Evolutionary conservation across 2,888 invertebrate species (phyloP).

Genomic region (Microctonus aethiopoides): DNA sequence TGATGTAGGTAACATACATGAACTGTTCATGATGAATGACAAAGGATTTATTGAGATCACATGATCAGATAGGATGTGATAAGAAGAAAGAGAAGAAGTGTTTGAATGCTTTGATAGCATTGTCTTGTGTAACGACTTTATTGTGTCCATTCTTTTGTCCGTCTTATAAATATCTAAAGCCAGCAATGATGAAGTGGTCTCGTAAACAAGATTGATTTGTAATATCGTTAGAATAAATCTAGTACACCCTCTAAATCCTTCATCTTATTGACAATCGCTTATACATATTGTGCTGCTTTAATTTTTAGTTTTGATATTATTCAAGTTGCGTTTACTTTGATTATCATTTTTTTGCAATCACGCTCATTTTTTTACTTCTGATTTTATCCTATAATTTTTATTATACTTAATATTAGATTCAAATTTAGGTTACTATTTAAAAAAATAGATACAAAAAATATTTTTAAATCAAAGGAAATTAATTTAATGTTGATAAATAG

Average conservation of each 20-base stretch:
- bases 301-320: neutral
- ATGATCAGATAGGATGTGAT: neutral
- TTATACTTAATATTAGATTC: too few relatives aligned
- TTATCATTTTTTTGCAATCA: neutral
- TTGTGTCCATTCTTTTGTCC: constrained; percentile 2
- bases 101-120: neutral
- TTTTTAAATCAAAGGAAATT: too few relatives aligned
- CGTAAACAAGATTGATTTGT: neutral
- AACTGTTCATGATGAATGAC: neutral
- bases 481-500: too few relatives aligned
- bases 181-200: constrained; percentile 10
- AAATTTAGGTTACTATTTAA: too few relatives aligned
- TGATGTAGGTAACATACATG: too few relatives aligned
- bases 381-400: too few relatives aligned
- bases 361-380: too few relatives aligned
- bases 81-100: neutral
- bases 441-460: too few relatives aligned
- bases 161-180: neutral
- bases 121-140: constrained; percentile 11
- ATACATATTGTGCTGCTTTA: too few relatives aligned
- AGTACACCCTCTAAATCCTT: neutral
- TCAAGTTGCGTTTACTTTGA: neutral
- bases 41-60: neutral
- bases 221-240: neutral
- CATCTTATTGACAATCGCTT: neutral